Conservation (phyloP, 2,797 vertebrate genomes). For the Hippocampus kuda region DNA sequence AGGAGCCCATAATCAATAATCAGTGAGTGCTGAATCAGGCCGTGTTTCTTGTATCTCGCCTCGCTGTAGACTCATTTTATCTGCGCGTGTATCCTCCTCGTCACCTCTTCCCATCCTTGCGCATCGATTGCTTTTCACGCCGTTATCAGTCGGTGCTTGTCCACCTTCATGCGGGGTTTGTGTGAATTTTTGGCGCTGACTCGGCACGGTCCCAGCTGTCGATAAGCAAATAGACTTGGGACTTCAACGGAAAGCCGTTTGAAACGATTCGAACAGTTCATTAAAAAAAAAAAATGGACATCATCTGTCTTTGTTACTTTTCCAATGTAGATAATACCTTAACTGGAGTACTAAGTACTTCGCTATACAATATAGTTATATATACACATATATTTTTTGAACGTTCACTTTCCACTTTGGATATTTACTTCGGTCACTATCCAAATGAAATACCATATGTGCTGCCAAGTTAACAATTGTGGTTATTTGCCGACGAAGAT, state of each 20-base stretch:
- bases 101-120: not conserved
- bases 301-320: not conserved
- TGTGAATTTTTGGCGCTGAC: not conserved
- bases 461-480: not conserved
- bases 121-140: not conserved
- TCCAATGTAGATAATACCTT: too few relatives aligned
- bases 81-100: not conserved
- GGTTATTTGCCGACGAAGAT: not conserved
- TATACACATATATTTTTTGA: too few relatives aligned
- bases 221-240: not conserved
- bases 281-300: not conserved
- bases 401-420: too few relatives aligned
- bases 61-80: not conserved
- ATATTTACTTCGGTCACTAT: too few relatives aligned
- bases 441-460: too few relatives aligned
- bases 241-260: not conserved
- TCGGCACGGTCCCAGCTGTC: not conserved
- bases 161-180: too few relatives aligned
- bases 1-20: slow-evolving; percentile 27
- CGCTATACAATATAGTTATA: too few relatives aligned
- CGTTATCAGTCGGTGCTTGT: not conserved
- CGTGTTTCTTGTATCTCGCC: not conserved
- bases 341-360: too few relatives aligned
- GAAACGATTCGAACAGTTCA: not conserved
- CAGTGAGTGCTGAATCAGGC: slow-evolving; percentile 21